Percentiles rank a stretch among this genome's conserved stretches.
Evolutionary conservation across 2,888 invertebrate species (phyloP).

Genomic region (Bruchidius siliquastri): DNA sequence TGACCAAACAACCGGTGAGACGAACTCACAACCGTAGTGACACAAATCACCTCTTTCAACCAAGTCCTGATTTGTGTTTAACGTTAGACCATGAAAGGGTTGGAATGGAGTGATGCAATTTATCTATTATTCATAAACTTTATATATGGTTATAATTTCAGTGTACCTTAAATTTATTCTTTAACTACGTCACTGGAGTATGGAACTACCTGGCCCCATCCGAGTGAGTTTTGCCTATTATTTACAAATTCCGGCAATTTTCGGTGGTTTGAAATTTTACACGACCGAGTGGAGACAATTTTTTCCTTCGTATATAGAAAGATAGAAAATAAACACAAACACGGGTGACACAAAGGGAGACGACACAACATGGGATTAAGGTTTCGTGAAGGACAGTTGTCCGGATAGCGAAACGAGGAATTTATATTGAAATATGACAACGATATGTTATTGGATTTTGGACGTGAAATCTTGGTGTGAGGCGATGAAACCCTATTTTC

Average conservation of each 20-base stretch:
- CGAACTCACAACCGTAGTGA: too few relatives aligned
- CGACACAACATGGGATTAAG: neutral
- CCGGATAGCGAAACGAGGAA: neutral
- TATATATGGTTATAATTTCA: too few relatives aligned
- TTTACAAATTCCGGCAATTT: neutral
- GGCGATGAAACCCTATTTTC: too few relatives aligned
- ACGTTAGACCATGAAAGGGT: too few relatives aligned
- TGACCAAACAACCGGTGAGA: too few relatives aligned
- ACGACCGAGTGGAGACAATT: neutral
- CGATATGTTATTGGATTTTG: neutral
- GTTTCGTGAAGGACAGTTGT: neutral
- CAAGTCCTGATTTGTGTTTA: too few relatives aligned
- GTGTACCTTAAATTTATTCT: too few relatives aligned
- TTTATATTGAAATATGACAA: neutral
- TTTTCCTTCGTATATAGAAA: neutral
- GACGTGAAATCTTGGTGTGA: neutral
- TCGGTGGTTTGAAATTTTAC: neutral
- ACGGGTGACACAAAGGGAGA: neutral
- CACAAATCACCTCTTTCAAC: too few relatives aligned
- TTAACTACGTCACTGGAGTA: neutral
- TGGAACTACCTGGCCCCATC: neutral
- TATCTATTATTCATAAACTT: too few relatives aligned
- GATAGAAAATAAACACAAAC: neutral
- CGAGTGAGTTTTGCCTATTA: neutral
- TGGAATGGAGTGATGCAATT: too few relatives aligned